Evolutionary conservation across 2,888 invertebrate genomes (phyloP), one percentile per base, ranked within the genome.

Genomic region (Dorcus hopei): DNA sequence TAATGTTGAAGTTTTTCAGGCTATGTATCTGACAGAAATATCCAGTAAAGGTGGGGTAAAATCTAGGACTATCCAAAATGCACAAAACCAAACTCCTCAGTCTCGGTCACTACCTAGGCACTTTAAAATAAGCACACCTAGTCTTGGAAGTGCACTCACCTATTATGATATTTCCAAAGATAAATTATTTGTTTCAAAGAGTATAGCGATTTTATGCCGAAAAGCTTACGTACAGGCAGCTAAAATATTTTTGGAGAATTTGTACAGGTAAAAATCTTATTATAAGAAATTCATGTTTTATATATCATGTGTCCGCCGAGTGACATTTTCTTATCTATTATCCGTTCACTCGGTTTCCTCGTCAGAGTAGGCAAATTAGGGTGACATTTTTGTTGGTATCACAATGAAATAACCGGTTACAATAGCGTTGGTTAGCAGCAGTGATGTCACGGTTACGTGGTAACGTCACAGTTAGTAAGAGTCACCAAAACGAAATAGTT

Each of bases 121-220:
- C 72, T 95, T 95, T 74, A 94, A 94, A 80, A 82, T 95, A 60
- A 85, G 89, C 39, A 63, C 63, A 11, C 65, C 67, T 9, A 55
- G 45, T 39, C 52, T 62, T 40, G 65, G 67, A 11, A 67, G 65
- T 39, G 58, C 67, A 19, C 83, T 91, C 69, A 90, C 89, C 68
- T 93, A 93, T 76, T 98, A 95, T 80, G 96, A 97, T 80, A 88
- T 93, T 73, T 86, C 89, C 78, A 94, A 94, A 83, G 97, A 98
- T 82, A 91, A 91, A 79, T 84, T 99, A 65, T 95, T 89, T 81
- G 97, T 97, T 74, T 91, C 95, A 69, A 98, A 98, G 84, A 92
- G 93, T 79, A 91, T 99, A 77, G 92, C 92, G 66, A 85, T 98
- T 63, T 88, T 97, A 71, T 93, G 94, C 74, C 94, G 94, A 78